phyloP scores from a whole-genome alignment of 2,113 vertebrate genomes.

The Meriones unguiculatus region DNA sequence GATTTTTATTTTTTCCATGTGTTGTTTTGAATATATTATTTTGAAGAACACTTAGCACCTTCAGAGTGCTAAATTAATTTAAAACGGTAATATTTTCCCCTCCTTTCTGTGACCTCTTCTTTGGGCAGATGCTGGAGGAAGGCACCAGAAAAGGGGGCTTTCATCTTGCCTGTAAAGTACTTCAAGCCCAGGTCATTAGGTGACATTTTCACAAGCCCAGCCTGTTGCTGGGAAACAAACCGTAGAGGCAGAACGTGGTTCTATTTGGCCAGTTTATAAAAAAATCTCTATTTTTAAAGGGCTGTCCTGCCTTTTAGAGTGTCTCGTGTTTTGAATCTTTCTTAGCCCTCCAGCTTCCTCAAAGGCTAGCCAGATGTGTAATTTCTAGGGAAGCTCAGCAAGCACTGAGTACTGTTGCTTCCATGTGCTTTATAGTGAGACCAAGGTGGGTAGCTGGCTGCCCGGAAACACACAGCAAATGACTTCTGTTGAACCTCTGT shows the following conservation, averaged over 20 bases:
- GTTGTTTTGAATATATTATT: conserved; percentile 81
- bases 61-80: conserved; percentile 73
- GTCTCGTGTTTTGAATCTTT: not conserved
- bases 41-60: conserved; percentile 77
- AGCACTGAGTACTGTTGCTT: not conserved
- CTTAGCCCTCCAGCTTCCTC: conserved; percentile 5
- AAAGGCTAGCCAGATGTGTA: not conserved
- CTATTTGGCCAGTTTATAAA: conserved; percentile 44
- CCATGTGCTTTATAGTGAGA: not conserved
- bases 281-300: conserved; percentile 38
- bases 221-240: conserved; percentile 66
- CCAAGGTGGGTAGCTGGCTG: not conserved
- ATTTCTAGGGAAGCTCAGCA: not conserved
- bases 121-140: conserved; percentile 43
- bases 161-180: conserved; percentile 52
- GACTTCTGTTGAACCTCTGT: not conserved
- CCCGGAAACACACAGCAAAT: not conserved
- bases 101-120: conserved; percentile 52
- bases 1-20: conserved; percentile 78
- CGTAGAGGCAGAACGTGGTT: conserved; percentile 21
- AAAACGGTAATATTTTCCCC: conserved; percentile 71
- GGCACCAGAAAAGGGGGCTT: conserved; percentile 46
- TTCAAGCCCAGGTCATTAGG: conserved; percentile 36
- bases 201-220: conserved; percentile 1
- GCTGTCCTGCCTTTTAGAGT: conserved; percentile 24